Evolutionary conservation across 2,113 vertebrate species (phyloP).

Genomic region (zebrafish (Danio rerio)): GRCz12tu NC_133191.1:52214001-52214500

Average conservation of each 20-base stretch:
- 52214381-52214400: not conserved
- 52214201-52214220: not conserved
- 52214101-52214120: not conserved
- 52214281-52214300: not conserved
- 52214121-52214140: not conserved
- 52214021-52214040: not conserved
- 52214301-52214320: constrained; percentile 9
- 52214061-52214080: not conserved
- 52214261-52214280: not conserved
- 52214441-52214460: too few relatives aligned
- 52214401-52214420: too few relatives aligned
- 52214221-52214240: not conserved
- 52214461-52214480: too few relatives aligned
- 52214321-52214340: not conserved
- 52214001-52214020: not conserved
- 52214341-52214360: not conserved
- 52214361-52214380: not conserved
- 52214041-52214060: not conserved
- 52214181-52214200: not conserved
- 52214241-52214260: not conserved
- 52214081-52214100: not conserved
- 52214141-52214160: not conserved
- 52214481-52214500: too few relatives aligned
- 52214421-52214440: too few relatives aligned
- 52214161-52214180: constrained; percentile 6